Conservation (phyloP, 1,140 invertebrate species). For the Brachionus rotundiformis region DNA sequence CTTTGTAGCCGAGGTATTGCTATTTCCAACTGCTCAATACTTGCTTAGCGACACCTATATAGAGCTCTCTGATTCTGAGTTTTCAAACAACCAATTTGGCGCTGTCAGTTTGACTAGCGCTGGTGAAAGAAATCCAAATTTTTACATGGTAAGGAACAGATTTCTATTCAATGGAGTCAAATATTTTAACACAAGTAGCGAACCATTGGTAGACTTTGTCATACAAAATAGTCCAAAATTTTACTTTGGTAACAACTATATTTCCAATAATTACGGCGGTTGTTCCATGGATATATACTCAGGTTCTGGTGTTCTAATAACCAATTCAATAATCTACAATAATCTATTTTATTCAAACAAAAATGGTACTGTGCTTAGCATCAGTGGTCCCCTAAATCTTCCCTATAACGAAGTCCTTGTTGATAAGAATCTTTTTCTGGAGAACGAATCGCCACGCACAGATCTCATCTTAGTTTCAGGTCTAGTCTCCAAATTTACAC, state of each 20-base stretch:
- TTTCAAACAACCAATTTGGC: conserved; percentile 81
- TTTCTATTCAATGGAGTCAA: conserved; percentile 84
- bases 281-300: background rate
- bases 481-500: conserved; percentile 41
- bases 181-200: conserved; percentile 89
- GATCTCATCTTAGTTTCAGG: background rate
- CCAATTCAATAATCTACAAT: conserved; percentile 38
- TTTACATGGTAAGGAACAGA: conserved; percentile 84
- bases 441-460: conserved; percentile 3
- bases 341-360: conserved; percentile 38
- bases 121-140: conserved; percentile 89
- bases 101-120: conserved; percentile 83
- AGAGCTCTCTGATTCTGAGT: conserved; percentile 78
- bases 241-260: conserved; percentile 67
- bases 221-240: conserved; percentile 89
- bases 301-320: conserved; percentile 16
- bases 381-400: background rate
- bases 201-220: conserved; percentile 78
- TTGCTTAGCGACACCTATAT: conserved; percentile 84
- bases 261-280: conserved; percentile 35
- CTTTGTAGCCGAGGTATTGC: conserved; percentile 95
- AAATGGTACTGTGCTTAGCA: background rate
- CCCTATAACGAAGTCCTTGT: conserved; percentile 41
- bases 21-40: conserved; percentile 71
- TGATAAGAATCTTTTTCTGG: conserved; percentile 39